Percentiles rank a stretch among this genome's conserved stretches.
Conservation (phyloP, 2,113 vertebrate species). For the Diadophis punctatus region DNA sequence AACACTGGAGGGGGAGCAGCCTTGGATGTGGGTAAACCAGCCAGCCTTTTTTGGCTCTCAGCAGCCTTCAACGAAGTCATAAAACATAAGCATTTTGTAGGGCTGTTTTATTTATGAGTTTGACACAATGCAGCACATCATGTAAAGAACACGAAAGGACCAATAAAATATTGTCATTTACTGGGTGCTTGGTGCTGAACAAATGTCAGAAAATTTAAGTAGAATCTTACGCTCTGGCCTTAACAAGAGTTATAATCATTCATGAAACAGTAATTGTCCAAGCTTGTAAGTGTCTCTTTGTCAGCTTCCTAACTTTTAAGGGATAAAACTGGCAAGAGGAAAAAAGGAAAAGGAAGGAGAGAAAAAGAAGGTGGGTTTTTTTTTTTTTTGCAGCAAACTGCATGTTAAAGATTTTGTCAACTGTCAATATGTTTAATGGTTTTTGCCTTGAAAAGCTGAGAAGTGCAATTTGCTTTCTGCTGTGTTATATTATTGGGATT, state of each 20-base stretch:
- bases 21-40: neutral
- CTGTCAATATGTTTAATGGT: neutral
- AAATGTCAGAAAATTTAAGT: neutral
- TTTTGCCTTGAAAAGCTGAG: neutral
- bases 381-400: neutral
- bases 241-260: slow-evolving; percentile 4
- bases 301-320: neutral
- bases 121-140: neutral
- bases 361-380: neutral
- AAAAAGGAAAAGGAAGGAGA: neutral
- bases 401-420: neutral
- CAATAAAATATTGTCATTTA: slow-evolving; percentile 20
- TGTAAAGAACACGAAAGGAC: neutral
- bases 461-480: neutral
- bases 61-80: slow-evolving; percentile 8
- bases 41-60: neutral
- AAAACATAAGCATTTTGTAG: slow-evolving; percentile 12
- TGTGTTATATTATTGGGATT: neutral
- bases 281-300: neutral
- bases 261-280: neutral
- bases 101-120: slow-evolving; percentile 13
- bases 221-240: neutral
- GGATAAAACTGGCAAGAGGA: neutral
- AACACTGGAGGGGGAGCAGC: neutral
- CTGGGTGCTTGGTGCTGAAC: neutral